Evolutionary conservation across 35 echinoderm and acorn worm species (phyloP), one percentile per base, ranked within the genome.

Genomic region (Holothuria glaberrima): DNA sequence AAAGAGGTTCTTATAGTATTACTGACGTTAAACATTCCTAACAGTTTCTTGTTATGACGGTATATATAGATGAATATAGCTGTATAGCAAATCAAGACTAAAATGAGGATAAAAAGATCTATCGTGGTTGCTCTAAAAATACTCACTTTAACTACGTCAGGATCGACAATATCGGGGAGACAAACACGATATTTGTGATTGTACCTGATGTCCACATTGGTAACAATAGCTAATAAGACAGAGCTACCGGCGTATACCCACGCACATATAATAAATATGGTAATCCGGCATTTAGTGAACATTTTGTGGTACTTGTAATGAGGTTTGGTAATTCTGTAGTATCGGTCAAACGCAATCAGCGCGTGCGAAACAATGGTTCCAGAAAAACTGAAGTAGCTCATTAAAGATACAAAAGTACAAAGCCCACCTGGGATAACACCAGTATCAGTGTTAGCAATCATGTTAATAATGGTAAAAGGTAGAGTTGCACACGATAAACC

Each of bases 341-440:
- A 67, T 26, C 85, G 67, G n/a, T 69, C 85, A 30, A 87, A 69
- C 17, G 85, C 85, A 30, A 87, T 87, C 9, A 87, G 61, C 3
- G 26, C 85, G 46, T 87, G 85, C 4, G 60, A 35, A 29, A 87
- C 85, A 29, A 68, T 87, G 85, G 61, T 87, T 33, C 60, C 85
- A 26, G 85, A 87, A 24, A 76, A 76, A 76, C n/a, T 76, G 72
- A 76, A 30, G 36, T 76, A 76, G 31, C 72, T 76, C 72, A 76
- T 76, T 13, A 64, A 17, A 64, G 54, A 56, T 17, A 44, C 52
- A 17, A 86, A 27, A 10, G 14, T 25, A 30, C 82, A 86, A 6
- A 36, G 12, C 9, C 12, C 17, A 13, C 0, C 17, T 6, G 36
- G 34, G 7, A 69, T 7, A 1, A 71, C 66, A 50, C 66, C 14